Base-by-base conservation (phyloP, 2,888 invertebrate species). In the Torymus texanus region DNA sequence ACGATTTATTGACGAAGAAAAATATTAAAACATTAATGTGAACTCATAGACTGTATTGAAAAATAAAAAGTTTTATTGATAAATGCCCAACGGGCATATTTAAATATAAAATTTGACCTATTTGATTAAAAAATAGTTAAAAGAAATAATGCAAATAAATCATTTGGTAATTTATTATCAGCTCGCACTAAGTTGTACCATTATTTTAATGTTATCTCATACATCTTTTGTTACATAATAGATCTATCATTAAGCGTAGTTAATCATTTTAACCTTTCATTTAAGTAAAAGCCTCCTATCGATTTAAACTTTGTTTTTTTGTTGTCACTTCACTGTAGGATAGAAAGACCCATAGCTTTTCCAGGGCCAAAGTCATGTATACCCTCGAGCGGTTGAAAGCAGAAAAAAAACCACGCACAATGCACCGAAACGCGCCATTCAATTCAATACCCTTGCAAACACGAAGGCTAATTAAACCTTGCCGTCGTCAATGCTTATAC, bases 341-440 rank as follows among this genome's bases (percentile, higher is more conserved):
- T 66, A 66, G 18, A n/a, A 53, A 66, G 18, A 65, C 3, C 41
- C 50, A 41, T 8, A 41, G 41, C 41, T 41, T 8, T 41, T 41
- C 67, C 72, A 62, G 72, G 72, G 72, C 72, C 72, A 72, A 72
- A 72, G 72, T 72, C 72, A 53, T 14, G 24, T 29, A n/a, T 62
- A 53, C 21, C 71, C 51, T 21, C 21, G 53, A 62, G 61, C 53
- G 41, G 41, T 41, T 41, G 8, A 41, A 41, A 41, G 10, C 10
- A 41, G 10, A 41, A 41, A 41, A 24, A 55, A 21, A 24, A n/a
- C 14, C 55, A 18, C 13, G 24, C 18, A 63, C 11, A 50, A 16
- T 55, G 24, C 24, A 13, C n/a, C 67, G 53, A 67, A 24, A 24
- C 67, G 24, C 67, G 50, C 21, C 55, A 55, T 67, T 2, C n/a